Conservation (phyloP, 2,888 invertebrate genomes). For the Pseudanteris insignis region DNA sequence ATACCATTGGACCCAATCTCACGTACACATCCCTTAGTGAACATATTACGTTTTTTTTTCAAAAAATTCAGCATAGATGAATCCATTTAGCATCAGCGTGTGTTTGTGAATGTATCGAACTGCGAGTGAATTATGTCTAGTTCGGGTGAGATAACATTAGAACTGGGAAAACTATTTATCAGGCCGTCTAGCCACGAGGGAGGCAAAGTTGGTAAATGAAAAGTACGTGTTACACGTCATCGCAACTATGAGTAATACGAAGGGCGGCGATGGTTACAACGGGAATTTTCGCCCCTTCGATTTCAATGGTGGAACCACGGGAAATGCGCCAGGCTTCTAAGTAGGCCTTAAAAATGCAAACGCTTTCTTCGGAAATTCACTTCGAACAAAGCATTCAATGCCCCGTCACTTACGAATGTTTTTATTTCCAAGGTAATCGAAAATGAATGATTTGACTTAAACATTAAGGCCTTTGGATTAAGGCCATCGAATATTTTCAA, state of each 20-base stretch:
- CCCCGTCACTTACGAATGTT: too few relatives aligned
- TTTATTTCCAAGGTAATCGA: too few relatives aligned
- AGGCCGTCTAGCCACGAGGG: slow-evolving; percentile 39
- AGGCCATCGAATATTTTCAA: background rate
- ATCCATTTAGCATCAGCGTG: background rate
- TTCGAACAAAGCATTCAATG: background rate
- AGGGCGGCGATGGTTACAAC: slow-evolving; percentile 38
- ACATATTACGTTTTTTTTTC: too few relatives aligned
- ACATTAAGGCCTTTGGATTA: too few relatives aligned
- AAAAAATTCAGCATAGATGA: too few relatives aligned
- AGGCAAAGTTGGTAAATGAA: slow-evolving; percentile 44
- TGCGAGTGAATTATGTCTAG: slow-evolving; percentile 11
- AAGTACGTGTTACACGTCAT: slow-evolving; percentile 46
- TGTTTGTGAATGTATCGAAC: slow-evolving; percentile 1
- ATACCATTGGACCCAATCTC: too few relatives aligned
- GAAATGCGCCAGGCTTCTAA: slow-evolving; percentile 1
- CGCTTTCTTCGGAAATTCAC: slow-evolving; percentile 15
- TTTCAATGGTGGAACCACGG: slow-evolving; percentile 4
- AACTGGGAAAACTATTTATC: slow-evolving; percentile 41
- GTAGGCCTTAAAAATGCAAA: slow-evolving; percentile 10
- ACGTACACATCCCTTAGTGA: too few relatives aligned
- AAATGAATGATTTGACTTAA: too few relatives aligned
- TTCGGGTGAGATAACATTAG: slow-evolving; percentile 30
- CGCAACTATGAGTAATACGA: slow-evolving; percentile 44
- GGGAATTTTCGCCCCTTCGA: slow-evolving; percentile 25